A percentile compares a stretch with the other conserved stretches of the same genome.
phyloP scores from a whole-genome alignment of 2,888 invertebrate genomes.

The Polydrusus pterygomalis region DNA sequence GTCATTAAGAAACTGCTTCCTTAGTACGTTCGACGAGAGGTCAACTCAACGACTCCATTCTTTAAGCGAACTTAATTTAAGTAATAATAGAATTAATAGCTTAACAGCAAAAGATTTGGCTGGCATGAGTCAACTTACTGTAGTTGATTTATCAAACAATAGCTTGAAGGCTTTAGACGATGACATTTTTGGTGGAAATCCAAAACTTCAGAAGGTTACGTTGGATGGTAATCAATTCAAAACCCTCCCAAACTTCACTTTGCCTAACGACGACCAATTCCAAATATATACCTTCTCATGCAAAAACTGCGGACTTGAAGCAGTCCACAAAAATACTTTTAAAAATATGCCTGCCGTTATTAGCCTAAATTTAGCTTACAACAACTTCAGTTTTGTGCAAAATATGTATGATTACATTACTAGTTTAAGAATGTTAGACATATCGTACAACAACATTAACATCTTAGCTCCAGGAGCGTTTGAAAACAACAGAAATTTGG shows the following conservation, averaged over 20 bases:
- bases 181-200: constrained; percentile 81
- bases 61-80: constrained; percentile 77
- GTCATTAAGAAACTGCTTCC: constrained; percentile 81
- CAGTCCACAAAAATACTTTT: constrained; percentile 78
- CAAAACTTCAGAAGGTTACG: constrained; percentile 80
- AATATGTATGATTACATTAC: constrained; percentile 75
- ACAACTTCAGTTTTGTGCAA: constrained; percentile 75
- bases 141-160: constrained; percentile 85
- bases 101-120: constrained; percentile 82
- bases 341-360: constrained; percentile 81
- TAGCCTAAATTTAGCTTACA: constrained; percentile 79
- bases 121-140: constrained; percentile 78
- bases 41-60: constrained; percentile 78
- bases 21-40: constrained; percentile 78
- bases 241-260: constrained; percentile 79
- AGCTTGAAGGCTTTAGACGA: constrained; percentile 80
- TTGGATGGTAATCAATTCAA: constrained; percentile 82
- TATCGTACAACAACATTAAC: constrained; percentile 81
- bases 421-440: constrained; percentile 80
- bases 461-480: constrained; percentile 79
- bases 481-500: constrained; percentile 79
- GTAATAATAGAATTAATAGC: constrained; percentile 80
- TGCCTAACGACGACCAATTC: constrained; percentile 54
- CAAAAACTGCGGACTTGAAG: constrained; percentile 81
- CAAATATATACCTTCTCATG: constrained; percentile 77